These are phyloP conservation scores for Chrysopilus asiliformis DNA, from an alignment of 2,888 invertebrate species.

Conservation along the genomic window DNA sequence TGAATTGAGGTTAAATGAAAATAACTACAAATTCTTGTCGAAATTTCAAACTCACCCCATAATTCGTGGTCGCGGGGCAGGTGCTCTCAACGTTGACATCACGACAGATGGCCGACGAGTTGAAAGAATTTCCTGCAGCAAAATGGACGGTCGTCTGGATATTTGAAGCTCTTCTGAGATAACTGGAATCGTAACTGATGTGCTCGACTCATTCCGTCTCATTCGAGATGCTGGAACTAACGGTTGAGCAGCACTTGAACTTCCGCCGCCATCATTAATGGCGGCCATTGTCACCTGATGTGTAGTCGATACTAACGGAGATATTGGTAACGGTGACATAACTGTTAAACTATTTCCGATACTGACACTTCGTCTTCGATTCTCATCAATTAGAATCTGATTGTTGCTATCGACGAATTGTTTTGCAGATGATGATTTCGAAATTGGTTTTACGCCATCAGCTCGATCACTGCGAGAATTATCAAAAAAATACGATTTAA, in stretches of 20 bases:
- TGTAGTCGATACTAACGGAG: slow-evolving; percentile 9
- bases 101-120: slow-evolving; percentile 47
- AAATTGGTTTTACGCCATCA: slow-evolving; percentile 5
- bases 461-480: slow-evolving; percentile 1
- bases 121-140: slow-evolving; percentile 32
- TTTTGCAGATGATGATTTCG: slow-evolving; percentile 11
- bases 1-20: no score
- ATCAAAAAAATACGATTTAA: not conserved
- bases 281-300: slow-evolving; percentile 3
- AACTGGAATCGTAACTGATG: slow-evolving; percentile 15
- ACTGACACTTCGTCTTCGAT: slow-evolving; percentile 3
- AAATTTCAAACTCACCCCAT: slow-evolving; percentile 28
- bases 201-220: slow-evolving; percentile 25
- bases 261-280: slow-evolving; percentile 4
- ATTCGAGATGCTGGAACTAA: slow-evolving; percentile 6
- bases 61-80: slow-evolving; percentile 19
- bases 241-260: slow-evolving; percentile 1
- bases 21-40: no score
- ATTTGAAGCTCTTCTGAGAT: slow-evolving; percentile 26
- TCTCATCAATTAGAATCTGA: slow-evolving; percentile 2
- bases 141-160: slow-evolving; percentile 32
- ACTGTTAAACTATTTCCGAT: slow-evolving; percentile 5
- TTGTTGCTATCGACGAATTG: slow-evolving; percentile 6
- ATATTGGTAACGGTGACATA: slow-evolving; percentile 8
- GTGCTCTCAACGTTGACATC: slow-evolving; percentile 38